Base-by-base conservation (phyloP, 2,797 vertebrate species). In the Diplodus puntazzo region DNA sequence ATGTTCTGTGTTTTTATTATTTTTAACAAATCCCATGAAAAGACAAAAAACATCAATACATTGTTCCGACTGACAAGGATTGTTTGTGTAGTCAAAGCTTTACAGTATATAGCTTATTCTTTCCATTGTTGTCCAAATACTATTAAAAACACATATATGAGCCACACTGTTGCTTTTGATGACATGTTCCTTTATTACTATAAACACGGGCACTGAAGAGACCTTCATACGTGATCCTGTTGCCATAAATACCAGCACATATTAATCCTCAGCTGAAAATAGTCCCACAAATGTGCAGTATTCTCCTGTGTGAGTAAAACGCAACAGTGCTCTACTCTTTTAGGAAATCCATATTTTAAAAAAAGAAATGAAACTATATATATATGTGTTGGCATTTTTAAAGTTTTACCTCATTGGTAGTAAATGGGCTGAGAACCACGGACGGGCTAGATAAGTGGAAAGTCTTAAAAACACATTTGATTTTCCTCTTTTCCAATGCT, bases 91-190 rank as follows among this genome's bases (percentile, higher is more conserved):
- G 17, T 21, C 23, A 17, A 73, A 63, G 42, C 50, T 4, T 48
- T 39, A 21, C 21, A 21, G 10, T 11, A 69, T 58, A 20, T 23
- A 57, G 11, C 23, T 45, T 59, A 18, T 25, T 57, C 7, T 2
- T 30, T 69, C 25, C 8, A 66, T 49, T 69, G 14, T 42, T 57
- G 17, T 48, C 6, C 7, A 49, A 34, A 72, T 11, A 42, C 43
- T 25, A 18, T 16, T 69, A 65, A 21, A 70, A 80, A 69, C 39
- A 54, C 17, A 73, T 42, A 49, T 61, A 12, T 23, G 9, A 69
- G 68, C 60, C 30, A 7, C 30, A 34, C 6, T 34, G 18, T 30
- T 73, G 55, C 42, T 23, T n/a, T 11, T 14, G 20, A 68, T 30
- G 17, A 70, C 16, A 50, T 18, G 3, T 52, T 25, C 54, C 16